Percentiles rank a stretch among this genome's conserved stretches.
Conservation (phyloP, 2,797 vertebrate species). For the Xenentodon cancila region DNA sequence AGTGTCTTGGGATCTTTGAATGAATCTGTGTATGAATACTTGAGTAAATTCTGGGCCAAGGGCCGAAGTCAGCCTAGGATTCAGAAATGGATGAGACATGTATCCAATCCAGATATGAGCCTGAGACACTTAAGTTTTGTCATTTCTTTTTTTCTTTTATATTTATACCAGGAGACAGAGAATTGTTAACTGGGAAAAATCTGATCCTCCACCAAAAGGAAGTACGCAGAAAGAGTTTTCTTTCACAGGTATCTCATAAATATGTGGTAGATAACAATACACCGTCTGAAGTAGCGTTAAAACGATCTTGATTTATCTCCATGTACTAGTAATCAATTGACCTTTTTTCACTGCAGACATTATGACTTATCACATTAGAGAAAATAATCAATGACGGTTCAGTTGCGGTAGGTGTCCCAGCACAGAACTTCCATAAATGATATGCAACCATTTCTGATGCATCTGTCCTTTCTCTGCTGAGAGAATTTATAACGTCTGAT, state of each 20-base stretch:
- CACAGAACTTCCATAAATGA: conserved; percentile 4
- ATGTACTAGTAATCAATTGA: conserved; percentile 20
- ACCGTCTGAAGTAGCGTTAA: conserved; percentile 4
- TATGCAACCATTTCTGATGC: conserved; percentile 14
- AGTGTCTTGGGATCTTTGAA: conserved; percentile 6
- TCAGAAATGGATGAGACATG: conserved; percentile 13
- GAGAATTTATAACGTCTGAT: conserved; percentile 9
- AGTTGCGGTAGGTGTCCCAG: conserved; percentile 15
- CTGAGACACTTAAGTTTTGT: conserved; percentile 17
- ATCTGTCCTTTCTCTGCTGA: not conserved
- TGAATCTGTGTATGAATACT: conserved; percentile 16
- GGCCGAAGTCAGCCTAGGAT: conserved; percentile 19
- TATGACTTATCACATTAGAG: conserved; percentile 9
- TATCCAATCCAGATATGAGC: conserved; percentile 11
- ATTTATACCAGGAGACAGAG: conserved; percentile 9
- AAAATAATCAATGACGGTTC: conserved; percentile 13
- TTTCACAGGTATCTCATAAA: conserved; percentile 12
- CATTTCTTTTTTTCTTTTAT: conserved; percentile 15
- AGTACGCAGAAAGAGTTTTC: not conserved
- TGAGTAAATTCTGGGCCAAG: conserved; percentile 24
- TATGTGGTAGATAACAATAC: not conserved
- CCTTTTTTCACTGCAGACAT: conserved; percentile 16
- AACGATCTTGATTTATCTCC: conserved; percentile 20
- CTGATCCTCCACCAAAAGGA: not conserved
- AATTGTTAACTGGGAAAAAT: not conserved